Conservation (phyloP, 53 echinoderm and acorn worm species). For the Glandiceps talaboti region DNA sequence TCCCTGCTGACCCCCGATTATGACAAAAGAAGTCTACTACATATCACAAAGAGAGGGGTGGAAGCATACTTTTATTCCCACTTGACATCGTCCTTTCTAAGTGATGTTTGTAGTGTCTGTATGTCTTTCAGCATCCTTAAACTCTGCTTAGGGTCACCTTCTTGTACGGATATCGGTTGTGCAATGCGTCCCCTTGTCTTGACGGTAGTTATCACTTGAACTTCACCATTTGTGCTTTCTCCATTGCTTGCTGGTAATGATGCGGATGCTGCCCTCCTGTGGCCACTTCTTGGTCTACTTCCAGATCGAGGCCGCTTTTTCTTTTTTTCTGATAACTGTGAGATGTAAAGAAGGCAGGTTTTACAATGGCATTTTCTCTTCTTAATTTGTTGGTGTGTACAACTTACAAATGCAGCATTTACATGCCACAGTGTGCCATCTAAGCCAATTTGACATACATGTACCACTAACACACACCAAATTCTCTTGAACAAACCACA, state of each 20-base stretch:
- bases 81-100: conserved; percentile 78
- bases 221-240: conserved; percentile 31
- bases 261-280: not conserved
- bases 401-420: no score
- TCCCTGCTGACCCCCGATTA: no score
- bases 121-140: conserved; percentile 52
- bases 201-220: conserved; percentile 92
- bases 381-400: no score
- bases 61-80: conserved; percentile 78
- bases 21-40: no score
- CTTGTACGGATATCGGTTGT: conserved; percentile 34
- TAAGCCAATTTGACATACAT: no score
- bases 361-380: no score
- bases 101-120: conserved; percentile 70
- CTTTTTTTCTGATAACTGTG: not conserved
- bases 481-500: no score
- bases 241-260: conserved; percentile 18
- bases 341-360: no score
- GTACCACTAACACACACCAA: no score
- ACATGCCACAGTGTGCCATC: no score
- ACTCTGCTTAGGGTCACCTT: conserved; percentile 17
- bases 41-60: no score
- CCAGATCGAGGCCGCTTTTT: not conserved
- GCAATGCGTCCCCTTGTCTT: conserved; percentile 66
- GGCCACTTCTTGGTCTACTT: not conserved